phyloP scores from a whole-genome alignment of 2,888 invertebrate species.

The Athrips mouffetella region DNA sequence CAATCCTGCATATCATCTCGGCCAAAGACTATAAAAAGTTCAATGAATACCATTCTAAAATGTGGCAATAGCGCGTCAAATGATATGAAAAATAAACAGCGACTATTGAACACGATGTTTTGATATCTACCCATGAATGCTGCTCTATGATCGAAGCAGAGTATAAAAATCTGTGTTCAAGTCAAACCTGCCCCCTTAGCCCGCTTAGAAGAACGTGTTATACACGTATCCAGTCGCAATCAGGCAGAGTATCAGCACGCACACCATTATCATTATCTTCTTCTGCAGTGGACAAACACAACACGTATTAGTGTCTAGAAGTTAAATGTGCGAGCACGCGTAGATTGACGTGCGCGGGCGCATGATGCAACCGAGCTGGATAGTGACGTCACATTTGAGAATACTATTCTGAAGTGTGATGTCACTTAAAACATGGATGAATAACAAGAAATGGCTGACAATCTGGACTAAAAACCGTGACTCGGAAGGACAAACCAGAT shows the following conservation, averaged over 20 bases:
- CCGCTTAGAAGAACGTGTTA: slow-evolving; percentile 74
- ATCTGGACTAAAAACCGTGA: too few species aligned
- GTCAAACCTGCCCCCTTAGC: slow-evolving; percentile 71
- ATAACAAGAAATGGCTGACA: too few species aligned
- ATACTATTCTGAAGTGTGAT: too few species aligned
- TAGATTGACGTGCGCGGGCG: slow-evolving; percentile 1
- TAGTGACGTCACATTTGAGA: slow-evolving; percentile 16
- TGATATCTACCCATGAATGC: slow-evolving; percentile 33
- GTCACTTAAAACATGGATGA: too few species aligned
- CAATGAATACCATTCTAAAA: slow-evolving; percentile 4
- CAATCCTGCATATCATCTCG: slow-evolving; percentile 1
- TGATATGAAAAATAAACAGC: slow-evolving; percentile 10
- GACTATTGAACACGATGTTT: slow-evolving; percentile 22
- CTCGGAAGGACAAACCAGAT: too few species aligned
- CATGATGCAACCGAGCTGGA: slow-evolving; percentile 22
- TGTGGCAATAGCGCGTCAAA: slow-evolving; percentile 8
- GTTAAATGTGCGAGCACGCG: slow-evolving; percentile 48
- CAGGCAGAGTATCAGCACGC: slow-evolving; percentile 88
- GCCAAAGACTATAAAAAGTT: background rate
- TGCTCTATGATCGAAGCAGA: slow-evolving; percentile 45
- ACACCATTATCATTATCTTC: slow-evolving; percentile 96
- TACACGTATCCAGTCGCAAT: slow-evolving; percentile 79
- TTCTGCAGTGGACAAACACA: slow-evolving; percentile 84
- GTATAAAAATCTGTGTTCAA: slow-evolving; percentile 36
- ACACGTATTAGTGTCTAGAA: slow-evolving; percentile 64